These are phyloP conservation scores for Coenobita brevimanus DNA, from an alignment of 1,140 invertebrate genomes.

Conservation along the genomic window DNA sequence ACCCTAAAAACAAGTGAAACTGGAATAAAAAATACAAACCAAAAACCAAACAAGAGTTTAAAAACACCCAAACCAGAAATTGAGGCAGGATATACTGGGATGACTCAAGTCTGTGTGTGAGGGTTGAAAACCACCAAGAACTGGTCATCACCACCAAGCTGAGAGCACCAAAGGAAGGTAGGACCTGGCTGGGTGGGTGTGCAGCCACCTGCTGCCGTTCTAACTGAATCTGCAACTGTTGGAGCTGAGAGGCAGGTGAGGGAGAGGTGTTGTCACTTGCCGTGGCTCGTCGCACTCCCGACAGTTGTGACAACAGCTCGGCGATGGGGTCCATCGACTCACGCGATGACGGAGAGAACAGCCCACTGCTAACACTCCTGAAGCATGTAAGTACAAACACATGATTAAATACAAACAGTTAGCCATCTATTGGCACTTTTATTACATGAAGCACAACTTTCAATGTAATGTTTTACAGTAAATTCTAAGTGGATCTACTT, in stretches of 20 bases:
- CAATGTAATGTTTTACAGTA: too few species aligned
- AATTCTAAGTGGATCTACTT: too few species aligned
- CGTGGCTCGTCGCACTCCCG: slow-evolving; percentile 84
- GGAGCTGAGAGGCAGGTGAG: slow-evolving; percentile 72
- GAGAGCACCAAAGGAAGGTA: slow-evolving; percentile 49
- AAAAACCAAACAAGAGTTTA: too few species aligned
- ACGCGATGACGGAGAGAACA: slow-evolving; percentile 79
- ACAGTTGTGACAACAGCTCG: slow-evolving; percentile 92
- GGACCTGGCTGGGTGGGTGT: slow-evolving; percentile 64
- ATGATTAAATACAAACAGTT: slow-evolving; percentile 35
- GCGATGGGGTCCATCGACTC: slow-evolving; percentile 96
- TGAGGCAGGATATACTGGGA: background rate
- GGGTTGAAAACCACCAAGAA: slow-evolving; percentile 46
- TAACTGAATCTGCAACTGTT: slow-evolving; percentile 72
- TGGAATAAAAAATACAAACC: too few species aligned
- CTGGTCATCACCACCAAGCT: slow-evolving; percentile 35
- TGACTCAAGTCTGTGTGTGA: background rate
- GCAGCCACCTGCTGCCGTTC: slow-evolving; percentile 71
- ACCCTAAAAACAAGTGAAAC: too few species aligned
- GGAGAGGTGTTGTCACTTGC: slow-evolving; percentile 58
- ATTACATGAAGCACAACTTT: too few species aligned
- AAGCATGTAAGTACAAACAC: background rate
- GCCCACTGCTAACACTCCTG: slow-evolving; percentile 65
- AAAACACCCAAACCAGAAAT: slow-evolving; percentile 28
- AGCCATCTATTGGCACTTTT: too few species aligned